Base-by-base conservation (phyloP, 2,888 invertebrate species). In the Anagyrus pseudococci region DNA sequence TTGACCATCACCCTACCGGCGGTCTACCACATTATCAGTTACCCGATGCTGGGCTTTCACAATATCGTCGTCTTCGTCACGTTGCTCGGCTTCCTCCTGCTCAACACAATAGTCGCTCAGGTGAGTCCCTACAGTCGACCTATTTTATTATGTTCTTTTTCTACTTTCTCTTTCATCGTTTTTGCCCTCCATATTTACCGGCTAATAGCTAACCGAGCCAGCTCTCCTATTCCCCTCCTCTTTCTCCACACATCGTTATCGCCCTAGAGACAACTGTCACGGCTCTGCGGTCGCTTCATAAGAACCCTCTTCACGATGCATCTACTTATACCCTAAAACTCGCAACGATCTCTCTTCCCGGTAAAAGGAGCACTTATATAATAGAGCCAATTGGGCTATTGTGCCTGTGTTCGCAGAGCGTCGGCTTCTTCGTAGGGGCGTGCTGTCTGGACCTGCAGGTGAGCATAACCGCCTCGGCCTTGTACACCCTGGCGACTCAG, bases 361-460 rank as follows among this genome's bases (percentile, higher is more conserved):
- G n/a, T n/a, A n/a, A n/a, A n/a, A n/a, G n/a, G n/a, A n/a, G n/a
- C n/a, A n/a, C n/a, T n/a, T n/a, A n/a, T n/a, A n/a, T n/a, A n/a
- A n/a, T n/a, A n/a, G n/a, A n/a, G n/a, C n/a, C n/a, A n/a, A n/a
- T n/a, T n/a, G n/a, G n/a, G n/a, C n/a, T n/a, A n/a, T n/a, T n/a
- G n/a, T n/a, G n/a, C n/a, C n/a, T n/a, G n/a, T n/a, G n/a, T 37
- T 53, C 58, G 4, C 79, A 86, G 84, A 90, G 90, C 77, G 90
- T 89, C 67, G 92, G 92, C 56, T 87, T 92, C 76, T 90, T 92
- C 76, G 88, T 92, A 68, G 92, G 92, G 50, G 91, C 90, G 29
- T 87, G 88, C 68, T 90, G 90, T 75, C 86, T 88, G 84, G 90
- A 92, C 75, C 86, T 91, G 82, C 89, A 91, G 79, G 88, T 90